Percentiles rank a stretch among this genome's conserved stretches.
Conservation (phyloP, 2,113 vertebrate species). For the Myotis davidii region DNA sequence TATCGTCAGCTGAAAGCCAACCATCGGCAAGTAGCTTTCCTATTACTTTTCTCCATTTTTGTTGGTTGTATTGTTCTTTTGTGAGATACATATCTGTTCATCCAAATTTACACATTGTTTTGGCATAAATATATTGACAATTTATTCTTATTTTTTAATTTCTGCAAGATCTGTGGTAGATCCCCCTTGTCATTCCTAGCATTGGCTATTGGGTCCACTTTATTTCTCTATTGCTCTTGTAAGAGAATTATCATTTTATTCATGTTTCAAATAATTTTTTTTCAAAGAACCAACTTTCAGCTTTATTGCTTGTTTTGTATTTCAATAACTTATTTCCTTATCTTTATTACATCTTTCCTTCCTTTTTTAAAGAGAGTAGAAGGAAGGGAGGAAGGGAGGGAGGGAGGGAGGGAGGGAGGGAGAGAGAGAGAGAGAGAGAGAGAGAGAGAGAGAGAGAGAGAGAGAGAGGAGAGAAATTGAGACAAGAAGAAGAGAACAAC, state of each 20-base stretch:
- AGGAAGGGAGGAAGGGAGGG: too few species aligned
- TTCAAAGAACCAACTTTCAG: not conserved
- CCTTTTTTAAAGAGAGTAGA: not conserved
- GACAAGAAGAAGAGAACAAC: too few species aligned
- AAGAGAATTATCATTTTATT: not conserved
- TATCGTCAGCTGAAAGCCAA: constrained; percentile 87
- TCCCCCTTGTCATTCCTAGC: too few species aligned
- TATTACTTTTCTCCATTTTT: not conserved
- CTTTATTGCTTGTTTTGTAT: not conserved
- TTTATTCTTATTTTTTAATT: not conserved
- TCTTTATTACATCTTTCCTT: not conserved
- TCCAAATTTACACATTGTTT: not conserved
- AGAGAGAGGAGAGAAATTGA: too few species aligned
- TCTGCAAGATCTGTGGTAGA: not conserved
- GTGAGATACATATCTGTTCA: not conserved
- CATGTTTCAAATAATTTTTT: not conserved
- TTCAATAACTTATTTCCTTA: not conserved
- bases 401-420: too few species aligned
- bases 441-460: too few species aligned
- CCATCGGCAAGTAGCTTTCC: constrained; percentile 86
- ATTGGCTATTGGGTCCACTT: too few species aligned
- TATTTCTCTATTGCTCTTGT: not conserved
- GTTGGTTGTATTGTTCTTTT: not conserved
- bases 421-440: too few species aligned
- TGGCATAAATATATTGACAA: not conserved